Base-by-base conservation (phyloP, 2,797 vertebrate species). In the Ptychobarbus kaznakovi region DNA sequence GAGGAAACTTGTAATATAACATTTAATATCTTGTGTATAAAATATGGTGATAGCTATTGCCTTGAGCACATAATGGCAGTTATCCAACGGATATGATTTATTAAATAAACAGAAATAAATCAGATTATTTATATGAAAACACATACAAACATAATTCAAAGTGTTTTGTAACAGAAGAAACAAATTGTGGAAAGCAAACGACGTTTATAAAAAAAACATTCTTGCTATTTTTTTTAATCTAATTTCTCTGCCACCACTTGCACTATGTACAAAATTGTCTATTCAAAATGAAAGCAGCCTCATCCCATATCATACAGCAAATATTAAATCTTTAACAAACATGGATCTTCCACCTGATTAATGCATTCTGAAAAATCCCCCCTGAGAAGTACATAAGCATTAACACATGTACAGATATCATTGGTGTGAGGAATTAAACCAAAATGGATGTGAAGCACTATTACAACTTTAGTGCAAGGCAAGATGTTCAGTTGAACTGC, bases 371-470 rank as follows among this genome's bases (percentile, higher is more conserved):
- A 83, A 88, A 85, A 84, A 78, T 80, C 53, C 44, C 81, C 85
- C 88, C 85, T 88, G 88, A 88, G 88, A 81, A 86, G 82, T 84
- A 70, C 78, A 86, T 28, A 49, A 82, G 58, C 2, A 61, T 73
- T 44, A 65, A 42, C 44, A 80, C 18, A 76, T 51, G 49, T 56
- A 25, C 61, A 65, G 73, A 73, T 46, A 35, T 72, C n/a, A 65
- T 3, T 65, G 76, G 66, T 63, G 66, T 38, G 20, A 73, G 68
- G 53, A 80, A 82, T 32, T 85, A 0, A 56, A 79, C 40, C 40
- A 38, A 25, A 69, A 69, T 56, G 28, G 7, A 70, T 25, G 12
- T 40, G 22, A 56, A 82, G 49, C 51, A 72, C 51, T 73, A 28
- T 73, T 32, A 4, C 12, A 28, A 16, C 7, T n/a, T 53, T 46